These are phyloP conservation scores for Otolemur crassicaudatus DNA, from an alignment of 2,797 vertebrate species.

Conservation along the genomic window DNA sequence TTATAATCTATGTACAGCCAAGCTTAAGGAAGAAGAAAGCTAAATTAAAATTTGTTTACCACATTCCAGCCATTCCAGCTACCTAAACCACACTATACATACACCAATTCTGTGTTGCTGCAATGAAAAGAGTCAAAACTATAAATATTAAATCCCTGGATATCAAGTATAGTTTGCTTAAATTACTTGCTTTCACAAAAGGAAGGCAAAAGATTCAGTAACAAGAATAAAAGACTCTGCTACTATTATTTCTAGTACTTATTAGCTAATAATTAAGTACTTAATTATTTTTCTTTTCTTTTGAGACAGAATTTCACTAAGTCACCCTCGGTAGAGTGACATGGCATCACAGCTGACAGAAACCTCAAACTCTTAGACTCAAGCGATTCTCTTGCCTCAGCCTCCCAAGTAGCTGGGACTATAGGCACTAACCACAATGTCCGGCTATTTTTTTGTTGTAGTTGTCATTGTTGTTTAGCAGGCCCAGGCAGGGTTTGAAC, in stretches of 20 bases:
- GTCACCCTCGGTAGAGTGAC: too few species aligned
- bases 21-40: background rate
- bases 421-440: too few species aligned
- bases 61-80: background rate
- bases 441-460: too few species aligned
- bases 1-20: background rate
- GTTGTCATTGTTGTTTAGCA: too few species aligned
- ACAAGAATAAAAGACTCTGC: background rate
- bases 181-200: conserved; percentile 14
- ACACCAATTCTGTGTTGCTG: background rate
- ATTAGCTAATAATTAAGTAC: background rate
- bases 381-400: too few species aligned
- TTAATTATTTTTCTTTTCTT: background rate
- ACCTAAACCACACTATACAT: background rate
- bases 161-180: background rate
- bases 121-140: background rate
- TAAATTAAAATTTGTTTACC: background rate
- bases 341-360: too few species aligned
- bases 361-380: too few species aligned
- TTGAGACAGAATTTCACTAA: too few species aligned
- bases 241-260: background rate
- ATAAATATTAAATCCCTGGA: background rate
- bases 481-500: too few species aligned
- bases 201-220: background rate
- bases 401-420: too few species aligned